Base-by-base conservation (phyloP, 64 coral and sea anemone species). In the Porites lutea region DNA sequence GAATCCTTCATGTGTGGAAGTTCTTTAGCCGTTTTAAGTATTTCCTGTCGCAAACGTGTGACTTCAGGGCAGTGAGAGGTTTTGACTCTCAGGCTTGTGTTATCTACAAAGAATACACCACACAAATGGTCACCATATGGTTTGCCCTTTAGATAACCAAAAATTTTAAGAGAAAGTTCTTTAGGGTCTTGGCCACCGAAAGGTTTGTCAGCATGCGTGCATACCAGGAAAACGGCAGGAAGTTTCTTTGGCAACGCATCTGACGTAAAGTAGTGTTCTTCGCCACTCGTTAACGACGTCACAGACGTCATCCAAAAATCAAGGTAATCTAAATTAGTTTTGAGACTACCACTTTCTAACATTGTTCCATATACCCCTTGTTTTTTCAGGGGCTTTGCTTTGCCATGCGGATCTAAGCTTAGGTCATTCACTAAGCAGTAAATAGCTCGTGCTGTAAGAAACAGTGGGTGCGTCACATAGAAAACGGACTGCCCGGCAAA, bases 21-120 rank as follows among this genome's bases (percentile, higher is more conserved):
- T 7, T 84, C 82, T 9, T 66, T 64, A 45, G 60, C 59, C 45
- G 48, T 27, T 8, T 14, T 49, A 84, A 47, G 82, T 47, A 84
- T 49, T 6, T 50, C 48, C 19, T 84, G 22, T 11, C 82, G 82
- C 43, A 84, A 68, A 6, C 82, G 82, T 22, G 49, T 23, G 8
- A 84, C 23, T 15, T 67, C 61, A 13, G 60, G 22, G 66, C 65
- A 63, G 19, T 84, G 59, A 46, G 50, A 66, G 27, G 27, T 37
- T 51, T 67, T 61, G 43, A 3, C 5, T 0, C 82, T 61, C 61
- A 61, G 46, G n/a, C 66, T 66, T 37, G 82, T 66, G 43, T 49
- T 84, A 45, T 84, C 82, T 2, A 84, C 82, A 47, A 84, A 48
- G 51, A 84, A 84, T 27, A 84, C 43, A 16, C 66, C 15, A n/a